Evolutionary conservation across 2,113 vertebrate genomes (phyloP), one percentile per base, ranked within the genome.

Genomic region (Romanogobio albipinnatus): DNA sequence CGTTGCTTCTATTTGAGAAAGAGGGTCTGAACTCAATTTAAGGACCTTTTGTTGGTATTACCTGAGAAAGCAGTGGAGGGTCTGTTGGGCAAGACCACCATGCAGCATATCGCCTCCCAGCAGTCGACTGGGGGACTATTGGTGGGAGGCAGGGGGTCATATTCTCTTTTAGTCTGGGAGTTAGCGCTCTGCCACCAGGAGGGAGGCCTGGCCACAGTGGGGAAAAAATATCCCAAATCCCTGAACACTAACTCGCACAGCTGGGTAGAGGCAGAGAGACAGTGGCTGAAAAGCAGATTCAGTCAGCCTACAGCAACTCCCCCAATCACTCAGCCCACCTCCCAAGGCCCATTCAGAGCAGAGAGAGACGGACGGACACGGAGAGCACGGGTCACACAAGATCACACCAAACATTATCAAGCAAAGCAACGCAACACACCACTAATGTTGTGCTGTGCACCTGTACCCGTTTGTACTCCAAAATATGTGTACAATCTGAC

Each of bases 201-300:
- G 86, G 86, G 85, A 86, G 77, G 71, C 59, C 80, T 75, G 39
- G 62, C 71, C 83, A 86, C 85, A 86, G 90, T 88, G 77, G 84
- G 88, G 81, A 87, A 81, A 89, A 89, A 88, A 86, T 85, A 84
- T 84, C 80, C 76, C 84, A 89, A 89, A 88, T 89, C 86, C 82
- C 75, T 45, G 66, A 89, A 88, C 85, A 86, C 85, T 87, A 84
- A 85, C 85, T 74, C 19, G 80, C 88, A 87, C 89, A 90, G 88
- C 89, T 88, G 89, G 89, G 77, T 78, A 81, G 81, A 88, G 76
- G 76, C 84, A 76, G 51, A 61, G 86, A 87, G 77, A 87, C 85
- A 85, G 86, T 81, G 74, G 76, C 87, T 90, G 88, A 89, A 87
- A 90, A 85, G 85, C 86, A 84, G 80, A 77, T 86, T 82, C 83